A percentile compares a stretch with the other conserved stretches of the same genome.
Evolutionary conservation across 64 coral and sea anemone genomes (phyloP).

Genomic region (Porites australiensis): DNA sequence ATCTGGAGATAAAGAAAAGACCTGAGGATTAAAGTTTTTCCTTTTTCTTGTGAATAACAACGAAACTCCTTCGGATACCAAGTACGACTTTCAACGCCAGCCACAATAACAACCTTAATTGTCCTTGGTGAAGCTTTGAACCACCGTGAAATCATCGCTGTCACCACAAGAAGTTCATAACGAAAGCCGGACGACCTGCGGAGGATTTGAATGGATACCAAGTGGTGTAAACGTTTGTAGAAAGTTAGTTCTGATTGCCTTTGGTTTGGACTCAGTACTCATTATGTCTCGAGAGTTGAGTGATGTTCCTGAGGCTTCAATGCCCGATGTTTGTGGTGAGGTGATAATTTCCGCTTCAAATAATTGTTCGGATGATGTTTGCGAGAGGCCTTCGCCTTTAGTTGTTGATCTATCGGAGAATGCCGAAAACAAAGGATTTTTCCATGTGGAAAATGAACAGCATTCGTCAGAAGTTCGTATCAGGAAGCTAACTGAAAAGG

Average conservation of each 20-base stretch:
- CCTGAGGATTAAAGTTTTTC: neutral
- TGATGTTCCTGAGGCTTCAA: neutral
- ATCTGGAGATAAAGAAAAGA: too few relatives aligned
- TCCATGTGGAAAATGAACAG: neutral
- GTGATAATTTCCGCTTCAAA: neutral
- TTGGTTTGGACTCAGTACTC: neutral
- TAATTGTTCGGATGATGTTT: neutral
- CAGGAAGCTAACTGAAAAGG: constrained; percentile 49
- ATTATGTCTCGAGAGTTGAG: neutral
- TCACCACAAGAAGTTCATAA: neutral
- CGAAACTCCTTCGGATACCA: neutral
- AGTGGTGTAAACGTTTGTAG: neutral
- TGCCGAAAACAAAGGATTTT: neutral
- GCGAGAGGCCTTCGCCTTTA: neutral
- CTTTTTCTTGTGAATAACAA: too few relatives aligned
- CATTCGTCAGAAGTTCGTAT: neutral
- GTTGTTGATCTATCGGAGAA: constrained; percentile 1
- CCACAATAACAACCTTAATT: neutral
- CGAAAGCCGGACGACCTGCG: neutral
- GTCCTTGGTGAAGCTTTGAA: too few relatives aligned
- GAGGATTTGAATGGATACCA: neutral
- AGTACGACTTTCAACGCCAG: neutral
- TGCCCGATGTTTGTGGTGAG: neutral
- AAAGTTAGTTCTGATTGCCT: too few relatives aligned
- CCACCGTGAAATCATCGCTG: too few relatives aligned